A percentile compares a stretch with the other conserved stretches of the same genome.
These are phyloP conservation scores for Tubulanus polymorphus DNA, from an alignment of 2,888 invertebrate genomes.

Conservation along the genomic window DNA sequence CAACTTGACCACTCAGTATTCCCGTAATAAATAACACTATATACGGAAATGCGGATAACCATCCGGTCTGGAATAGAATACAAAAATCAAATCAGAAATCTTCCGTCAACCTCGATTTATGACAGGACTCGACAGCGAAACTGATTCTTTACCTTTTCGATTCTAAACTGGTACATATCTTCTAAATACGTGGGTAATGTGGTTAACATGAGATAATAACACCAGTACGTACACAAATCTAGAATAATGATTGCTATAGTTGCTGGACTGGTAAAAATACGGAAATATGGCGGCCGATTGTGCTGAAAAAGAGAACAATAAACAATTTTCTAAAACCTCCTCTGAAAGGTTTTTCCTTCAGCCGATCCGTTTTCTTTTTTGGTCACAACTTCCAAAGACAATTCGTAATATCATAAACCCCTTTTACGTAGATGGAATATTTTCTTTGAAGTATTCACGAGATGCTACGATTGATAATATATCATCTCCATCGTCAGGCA, in stretches of 20 bases:
- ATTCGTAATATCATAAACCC: too few species aligned
- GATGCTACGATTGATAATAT: too few species aligned
- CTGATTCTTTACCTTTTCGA: not conserved
- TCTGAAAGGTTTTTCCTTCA: too few species aligned
- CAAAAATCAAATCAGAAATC: too few species aligned
- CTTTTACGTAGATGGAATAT: too few species aligned
- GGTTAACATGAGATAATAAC: not conserved
- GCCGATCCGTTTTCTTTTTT: too few species aligned
- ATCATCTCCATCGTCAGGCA: too few species aligned
- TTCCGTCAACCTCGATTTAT: too few species aligned
- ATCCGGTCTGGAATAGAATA: not conserved
- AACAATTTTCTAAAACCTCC: too few species aligned
- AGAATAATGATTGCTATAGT: not conserved
- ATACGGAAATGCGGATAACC: not conserved
- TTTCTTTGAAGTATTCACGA: too few species aligned
- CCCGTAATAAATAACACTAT: not conserved
- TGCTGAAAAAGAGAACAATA: not conserved
- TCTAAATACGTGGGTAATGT: not conserved
- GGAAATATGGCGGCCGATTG: not conserved
- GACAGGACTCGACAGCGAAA: too few species aligned
- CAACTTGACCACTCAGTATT: not conserved
- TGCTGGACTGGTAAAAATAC: not conserved
- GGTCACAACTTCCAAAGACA: too few species aligned
- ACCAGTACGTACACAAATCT: not conserved
- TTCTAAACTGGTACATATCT: not conserved